These are phyloP conservation scores for Mesaphorura yosii DNA, from an alignment of 1,140 invertebrate species.

Conservation along the genomic window DNA sequence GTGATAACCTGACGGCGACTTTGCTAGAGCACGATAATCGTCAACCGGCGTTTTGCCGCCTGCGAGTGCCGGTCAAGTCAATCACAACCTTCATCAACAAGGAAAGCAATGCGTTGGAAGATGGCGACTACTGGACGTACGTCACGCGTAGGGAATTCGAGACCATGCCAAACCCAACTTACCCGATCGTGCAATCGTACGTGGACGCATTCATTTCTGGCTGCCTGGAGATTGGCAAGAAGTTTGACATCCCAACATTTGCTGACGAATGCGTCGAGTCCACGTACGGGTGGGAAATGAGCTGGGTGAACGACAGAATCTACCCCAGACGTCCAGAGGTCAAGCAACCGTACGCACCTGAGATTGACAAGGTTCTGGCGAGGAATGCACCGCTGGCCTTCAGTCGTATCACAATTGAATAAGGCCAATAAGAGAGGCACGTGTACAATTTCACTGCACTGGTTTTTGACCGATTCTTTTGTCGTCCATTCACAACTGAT, in stretches of 20 bases:
- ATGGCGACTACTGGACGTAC: conserved; percentile 18
- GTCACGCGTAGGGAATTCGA: conserved; percentile 10
- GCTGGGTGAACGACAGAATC: conserved; percentile 21
- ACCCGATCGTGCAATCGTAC: conserved; percentile 16
- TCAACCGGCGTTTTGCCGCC: conserved; percentile 16
- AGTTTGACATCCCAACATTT: conserved; percentile 8
- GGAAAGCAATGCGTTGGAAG: background rate
- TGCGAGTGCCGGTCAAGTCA: conserved; percentile 2
- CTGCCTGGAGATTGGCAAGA: conserved; percentile 19
- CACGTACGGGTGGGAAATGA: conserved; percentile 9
- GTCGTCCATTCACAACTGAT: too few species aligned
- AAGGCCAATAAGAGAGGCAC: too few species aligned
- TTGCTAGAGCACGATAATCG: conserved; percentile 6
- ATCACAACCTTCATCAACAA: background rate
- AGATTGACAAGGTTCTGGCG: conserved; percentile 11
- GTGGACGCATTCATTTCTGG: conserved; percentile 17
- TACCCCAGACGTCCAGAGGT: conserved; percentile 16
- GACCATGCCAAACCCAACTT: background rate
- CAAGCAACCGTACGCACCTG: conserved; percentile 8
- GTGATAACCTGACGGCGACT: background rate
- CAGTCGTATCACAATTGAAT: conserved; percentile 11
- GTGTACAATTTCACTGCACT: too few species aligned
- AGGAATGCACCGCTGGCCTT: background rate
- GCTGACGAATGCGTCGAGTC: conserved; percentile 9
- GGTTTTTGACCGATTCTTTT: too few species aligned